Base-by-base conservation (phyloP, 2,113 vertebrate genomes). In the Oncorhynchus tshawytscha region DNA sequence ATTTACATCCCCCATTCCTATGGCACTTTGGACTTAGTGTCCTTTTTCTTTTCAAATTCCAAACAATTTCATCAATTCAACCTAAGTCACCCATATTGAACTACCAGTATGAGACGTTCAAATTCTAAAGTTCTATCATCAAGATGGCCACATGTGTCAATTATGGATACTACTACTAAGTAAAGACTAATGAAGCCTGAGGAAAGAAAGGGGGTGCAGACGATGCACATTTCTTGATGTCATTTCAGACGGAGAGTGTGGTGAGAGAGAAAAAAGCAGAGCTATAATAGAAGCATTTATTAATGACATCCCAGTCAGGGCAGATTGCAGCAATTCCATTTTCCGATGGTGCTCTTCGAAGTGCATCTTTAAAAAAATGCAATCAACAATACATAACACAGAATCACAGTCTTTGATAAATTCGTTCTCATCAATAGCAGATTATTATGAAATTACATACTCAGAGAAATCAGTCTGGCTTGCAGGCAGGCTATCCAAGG, bases 291-390 rank as follows among this genome's bases (percentile, higher is more conserved):
- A 81, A 76, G 72, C 78, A 87, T 94, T 94, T 92, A 92, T 45
- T 45, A 45, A 45, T 45, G 95, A 94, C 93, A 93, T 95, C 93
- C 95, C 89, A 92, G 83, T 85, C 85, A 75, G 91, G 85, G 79
- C 89, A 92, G 95, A 95, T 95, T 95, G 93, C 95, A 94, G 91
- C 93, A 86, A 94, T 95, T 96, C 93, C 93, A 93, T 94, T 95
- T 96, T 94, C 93, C 95, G 94, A 96, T 94, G 93, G 96, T 94
- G 94, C 93, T 92, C 92, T 93, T 94, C 91, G 93, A 89, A 79
- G 93, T 85, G 91, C 91, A 93, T 94, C 94, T 81, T 82, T 60
- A 22, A 93, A 92, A 92, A 86, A 87, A 92, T 86, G 92, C 93
- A 95, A 94, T 94, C 93, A 95, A 94, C 95, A 95, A 94, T 88